These are phyloP conservation scores for Fabriciana adippe DNA, from an alignment of 2,888 invertebrate genomes.

Conservation along the genomic window DNA sequence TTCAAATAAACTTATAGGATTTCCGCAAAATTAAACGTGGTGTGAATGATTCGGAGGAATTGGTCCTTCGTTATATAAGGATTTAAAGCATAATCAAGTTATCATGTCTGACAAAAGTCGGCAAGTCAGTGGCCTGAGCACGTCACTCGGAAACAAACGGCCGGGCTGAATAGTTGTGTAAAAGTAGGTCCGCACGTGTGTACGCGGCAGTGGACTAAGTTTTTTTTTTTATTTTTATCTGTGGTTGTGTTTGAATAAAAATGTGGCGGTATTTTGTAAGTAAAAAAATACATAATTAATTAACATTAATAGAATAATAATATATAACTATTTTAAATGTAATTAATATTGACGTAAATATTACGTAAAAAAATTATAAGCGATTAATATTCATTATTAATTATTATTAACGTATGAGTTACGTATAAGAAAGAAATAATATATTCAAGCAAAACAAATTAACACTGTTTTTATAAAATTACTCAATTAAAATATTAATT, in stretches of 20 bases:
- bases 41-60: not conserved
- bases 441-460: too few species aligned
- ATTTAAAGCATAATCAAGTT: conserved; percentile 17
- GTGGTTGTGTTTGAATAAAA: conserved; percentile 34
- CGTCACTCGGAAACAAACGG: conserved; percentile 51
- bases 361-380: not conserved
- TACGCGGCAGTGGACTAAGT: conserved; percentile 23
- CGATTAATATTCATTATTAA: too few species aligned
- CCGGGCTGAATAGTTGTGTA: conserved; percentile 51
- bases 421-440: too few species aligned
- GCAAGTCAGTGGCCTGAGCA: conserved; percentile 29
- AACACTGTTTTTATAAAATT: too few species aligned
- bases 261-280: conserved; percentile 35
- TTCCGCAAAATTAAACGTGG: conserved; percentile 4
- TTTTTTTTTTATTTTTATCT: conserved; percentile 19
- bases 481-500: too few species aligned
- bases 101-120: conserved; percentile 8
- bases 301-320: too few species aligned
- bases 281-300: conserved; percentile 25
- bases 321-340: not conserved
- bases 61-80: conserved; percentile 22
- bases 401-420: too few species aligned
- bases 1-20: not conserved
- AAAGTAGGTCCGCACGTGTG: conserved; percentile 34
- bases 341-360: not conserved